Conservation (phyloP, 1,140 invertebrate genomes). For the Cherax destructor region DNA sequence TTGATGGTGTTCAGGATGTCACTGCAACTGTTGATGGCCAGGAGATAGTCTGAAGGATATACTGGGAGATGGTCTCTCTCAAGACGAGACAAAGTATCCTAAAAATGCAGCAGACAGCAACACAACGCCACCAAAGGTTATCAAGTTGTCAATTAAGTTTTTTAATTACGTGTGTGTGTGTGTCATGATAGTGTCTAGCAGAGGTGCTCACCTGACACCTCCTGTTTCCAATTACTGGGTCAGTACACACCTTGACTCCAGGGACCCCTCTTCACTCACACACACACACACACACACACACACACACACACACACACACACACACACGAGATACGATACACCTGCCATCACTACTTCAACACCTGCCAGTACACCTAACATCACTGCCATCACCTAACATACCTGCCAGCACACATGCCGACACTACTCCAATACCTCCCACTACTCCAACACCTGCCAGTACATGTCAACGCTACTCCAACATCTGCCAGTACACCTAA, state of each 20-base stretch:
- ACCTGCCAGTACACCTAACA: too few relatives aligned
- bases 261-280: background rate
- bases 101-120: conserved; percentile 14
- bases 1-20: background rate
- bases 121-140: conserved; percentile 36
- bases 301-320: too few relatives aligned
- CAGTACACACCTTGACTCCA: background rate
- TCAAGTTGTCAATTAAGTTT: conserved; percentile 39
- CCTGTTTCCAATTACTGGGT: conserved; percentile 6
- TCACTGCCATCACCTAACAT: too few relatives aligned
- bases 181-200: conserved; percentile 9
- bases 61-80: background rate
- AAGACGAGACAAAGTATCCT: background rate
- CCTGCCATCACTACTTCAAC: too few relatives aligned
- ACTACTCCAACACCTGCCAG: too few relatives aligned
- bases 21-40: background rate
- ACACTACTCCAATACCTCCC: too few relatives aligned
- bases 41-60: too few relatives aligned
- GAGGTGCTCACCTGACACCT: background rate
- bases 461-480: too few relatives aligned
- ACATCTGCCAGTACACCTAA: too few relatives aligned
- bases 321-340: too few relatives aligned
- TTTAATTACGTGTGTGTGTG: conserved; percentile 31
- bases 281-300: too few relatives aligned
- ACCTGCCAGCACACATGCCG: too few relatives aligned